A percentile compares a stretch with the other conserved stretches of the same genome.
phyloP scores from a whole-genome alignment of 1,140 invertebrate genomes.

The Linepithema humile region DNA sequence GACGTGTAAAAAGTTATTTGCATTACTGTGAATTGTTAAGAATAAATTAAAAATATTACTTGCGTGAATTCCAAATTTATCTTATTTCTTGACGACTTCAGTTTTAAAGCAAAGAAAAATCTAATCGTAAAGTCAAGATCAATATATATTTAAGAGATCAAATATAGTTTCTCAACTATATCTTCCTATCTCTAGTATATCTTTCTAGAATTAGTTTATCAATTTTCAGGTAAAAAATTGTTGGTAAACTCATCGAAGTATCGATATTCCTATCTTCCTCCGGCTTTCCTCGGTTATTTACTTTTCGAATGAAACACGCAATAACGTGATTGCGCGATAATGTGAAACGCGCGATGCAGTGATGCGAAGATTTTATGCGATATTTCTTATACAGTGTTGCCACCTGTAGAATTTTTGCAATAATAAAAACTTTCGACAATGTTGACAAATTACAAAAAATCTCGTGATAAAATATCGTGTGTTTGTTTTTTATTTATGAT shows the following conservation, averaged over 20 bases:
- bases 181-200: too few species aligned
- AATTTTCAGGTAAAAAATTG: background rate
- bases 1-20: too few species aligned
- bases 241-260: background rate
- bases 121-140: too few species aligned
- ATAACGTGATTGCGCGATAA: slow-evolving; percentile 46
- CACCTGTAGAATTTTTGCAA: slow-evolving; percentile 51
- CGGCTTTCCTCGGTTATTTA: background rate
- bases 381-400: slow-evolving; percentile 18
- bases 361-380: background rate
- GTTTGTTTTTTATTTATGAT: background rate
- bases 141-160: too few species aligned
- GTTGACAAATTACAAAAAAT: background rate
- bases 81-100: too few species aligned
- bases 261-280: background rate
- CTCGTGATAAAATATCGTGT: background rate
- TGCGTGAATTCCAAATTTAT: too few species aligned
- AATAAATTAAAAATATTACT: too few species aligned
- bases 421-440: slow-evolving; percentile 16
- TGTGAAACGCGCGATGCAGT: slow-evolving; percentile 27
- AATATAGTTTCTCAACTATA: too few species aligned
- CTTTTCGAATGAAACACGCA: slow-evolving; percentile 32
- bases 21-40: too few species aligned
- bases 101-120: too few species aligned
- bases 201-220: slow-evolving; percentile 4